These are phyloP conservation scores for Thymallus thymallus DNA, from an alignment of 2,113 vertebrate species.

Conservation along the genomic window DNA sequence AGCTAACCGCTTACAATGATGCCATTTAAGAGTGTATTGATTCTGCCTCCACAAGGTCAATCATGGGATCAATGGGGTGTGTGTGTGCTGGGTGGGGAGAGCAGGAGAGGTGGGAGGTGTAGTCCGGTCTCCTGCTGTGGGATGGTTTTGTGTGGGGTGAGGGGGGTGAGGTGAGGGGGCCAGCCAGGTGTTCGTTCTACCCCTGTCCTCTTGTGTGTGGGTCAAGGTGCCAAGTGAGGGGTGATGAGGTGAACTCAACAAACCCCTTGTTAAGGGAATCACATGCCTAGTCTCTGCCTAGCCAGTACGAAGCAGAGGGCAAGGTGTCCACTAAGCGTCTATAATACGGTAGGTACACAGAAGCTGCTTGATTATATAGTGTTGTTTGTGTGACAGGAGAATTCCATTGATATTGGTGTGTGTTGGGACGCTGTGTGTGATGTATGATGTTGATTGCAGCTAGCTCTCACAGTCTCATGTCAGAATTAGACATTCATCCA, in stretches of 20 bases:
- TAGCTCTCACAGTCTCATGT: no score
- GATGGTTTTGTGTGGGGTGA: no score
- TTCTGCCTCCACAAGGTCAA: constrained; percentile 69
- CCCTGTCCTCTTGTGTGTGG: not conserved
- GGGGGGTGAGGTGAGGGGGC: no score
- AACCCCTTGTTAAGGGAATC: not conserved
- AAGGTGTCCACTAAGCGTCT: no score
- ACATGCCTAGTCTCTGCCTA: not conserved
- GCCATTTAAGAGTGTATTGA: constrained; percentile 75
- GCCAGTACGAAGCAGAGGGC: not conserved
- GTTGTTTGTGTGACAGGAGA: not conserved
- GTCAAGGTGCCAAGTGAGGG: not conserved
- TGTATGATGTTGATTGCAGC: no score
- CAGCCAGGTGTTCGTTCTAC: not conserved
- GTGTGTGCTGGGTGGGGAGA: constrained; percentile 42
- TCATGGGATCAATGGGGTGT: constrained; percentile 68
- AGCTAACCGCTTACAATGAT: constrained; percentile 66
- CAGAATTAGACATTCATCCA: no score
- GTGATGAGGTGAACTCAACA: not conserved
- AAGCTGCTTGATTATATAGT: not conserved
- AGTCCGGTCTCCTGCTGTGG: constrained; percentile 32
- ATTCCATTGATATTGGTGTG: not conserved
- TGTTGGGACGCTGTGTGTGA: constrained; percentile 5
- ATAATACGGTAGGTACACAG: not conserved
- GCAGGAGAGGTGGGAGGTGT: not conserved